Evolutionary conservation across 37 sponge, comb jelly and placozoan species (phyloP).

Genomic region (Diacarnus erythraeanus): DNA sequence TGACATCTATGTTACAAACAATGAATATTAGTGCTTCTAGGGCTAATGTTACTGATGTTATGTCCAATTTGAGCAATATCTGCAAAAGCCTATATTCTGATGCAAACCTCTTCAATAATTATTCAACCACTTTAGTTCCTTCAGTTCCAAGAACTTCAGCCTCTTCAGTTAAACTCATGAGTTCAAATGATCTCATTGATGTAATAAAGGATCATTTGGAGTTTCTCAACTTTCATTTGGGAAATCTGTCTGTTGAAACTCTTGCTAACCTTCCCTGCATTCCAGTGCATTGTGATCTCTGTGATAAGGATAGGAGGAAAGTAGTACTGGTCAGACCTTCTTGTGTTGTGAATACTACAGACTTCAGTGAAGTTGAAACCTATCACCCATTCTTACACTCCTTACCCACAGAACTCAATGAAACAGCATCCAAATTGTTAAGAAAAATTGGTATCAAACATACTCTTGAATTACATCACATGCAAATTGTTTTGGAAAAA

Average conservation of each 20-base stretch:
- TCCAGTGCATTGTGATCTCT: conserved; percentile 11
- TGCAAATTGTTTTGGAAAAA: conserved; percentile 22
- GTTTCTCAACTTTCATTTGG: neutral
- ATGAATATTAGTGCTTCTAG: neutral
- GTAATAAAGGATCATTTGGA: conserved; percentile 13
- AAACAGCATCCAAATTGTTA: neutral
- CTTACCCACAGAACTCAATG: conserved; percentile 1
- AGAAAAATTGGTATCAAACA: conserved; percentile 15
- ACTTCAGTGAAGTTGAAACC: neutral
- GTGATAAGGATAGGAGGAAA: neutral
- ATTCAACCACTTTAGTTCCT: too few relatives aligned
- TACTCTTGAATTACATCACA: conserved; percentile 11
- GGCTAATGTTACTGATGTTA: conserved; percentile 37
- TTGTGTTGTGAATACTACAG: conserved; percentile 23
- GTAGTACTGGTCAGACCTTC: conserved; percentile 46
- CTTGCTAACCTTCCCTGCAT: conserved; percentile 30
- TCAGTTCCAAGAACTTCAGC: neutral
- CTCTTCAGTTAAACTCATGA: too few relatives aligned
- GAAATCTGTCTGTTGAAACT: neutral
- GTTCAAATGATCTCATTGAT: neutral
- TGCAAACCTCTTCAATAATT: neutral
- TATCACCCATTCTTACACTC: conserved; percentile 45
- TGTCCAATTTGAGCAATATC: conserved; percentile 33
- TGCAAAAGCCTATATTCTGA: conserved; percentile 6
- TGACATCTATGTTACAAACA: neutral